phyloP scores from a whole-genome alignment of 1,140 invertebrate genomes.

The Charaxes varanes region DNA sequence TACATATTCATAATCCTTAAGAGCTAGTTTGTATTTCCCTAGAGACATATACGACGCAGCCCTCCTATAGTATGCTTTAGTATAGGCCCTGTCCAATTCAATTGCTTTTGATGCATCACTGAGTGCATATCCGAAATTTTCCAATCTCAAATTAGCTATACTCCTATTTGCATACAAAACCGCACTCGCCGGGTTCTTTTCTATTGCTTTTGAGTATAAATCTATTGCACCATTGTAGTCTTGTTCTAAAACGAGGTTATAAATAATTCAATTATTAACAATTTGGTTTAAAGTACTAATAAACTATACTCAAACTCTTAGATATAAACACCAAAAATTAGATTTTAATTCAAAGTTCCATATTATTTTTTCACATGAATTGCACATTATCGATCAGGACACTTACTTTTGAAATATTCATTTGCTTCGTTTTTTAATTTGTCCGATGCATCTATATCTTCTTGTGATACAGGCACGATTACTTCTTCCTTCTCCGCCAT shows the following conservation, averaged over 20 bases:
- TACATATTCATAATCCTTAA: conserved; percentile 97
- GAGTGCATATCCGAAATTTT: conserved; percentile 95
- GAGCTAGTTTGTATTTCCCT: conserved; percentile 96
- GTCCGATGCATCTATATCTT: conserved; percentile 57
- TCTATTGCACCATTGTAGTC: conserved; percentile 92
- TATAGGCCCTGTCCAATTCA: conserved; percentile 90
- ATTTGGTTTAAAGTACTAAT: no score
- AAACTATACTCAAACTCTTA: no score
- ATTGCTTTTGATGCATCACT: conserved; percentile 94
- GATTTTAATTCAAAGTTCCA: no score
- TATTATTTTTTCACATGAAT: no score
- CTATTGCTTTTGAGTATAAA: conserved; percentile 93
- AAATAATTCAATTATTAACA: conserved; percentile 11
- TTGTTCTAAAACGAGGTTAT: conserved; percentile 82
- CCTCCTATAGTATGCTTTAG: conserved; percentile 96
- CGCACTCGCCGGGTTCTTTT: conserved; percentile 87
- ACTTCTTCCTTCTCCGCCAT: conserved; percentile 57
- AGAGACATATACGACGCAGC: conserved; percentile 97
- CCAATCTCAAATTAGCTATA: conserved; percentile 93
- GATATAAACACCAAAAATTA: no score
- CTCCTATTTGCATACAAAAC: conserved; percentile 95
- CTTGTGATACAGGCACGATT: conserved; percentile 46
- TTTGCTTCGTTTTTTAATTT: conserved; percentile 66
- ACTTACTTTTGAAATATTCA: conserved; percentile 69
- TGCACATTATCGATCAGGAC: conserved; percentile 9